Percentiles rank a stretch among this genome's conserved stretches.
phyloP scores from a whole-genome alignment of 1,140 invertebrate species.

The Lepidurus packardi region DNA sequence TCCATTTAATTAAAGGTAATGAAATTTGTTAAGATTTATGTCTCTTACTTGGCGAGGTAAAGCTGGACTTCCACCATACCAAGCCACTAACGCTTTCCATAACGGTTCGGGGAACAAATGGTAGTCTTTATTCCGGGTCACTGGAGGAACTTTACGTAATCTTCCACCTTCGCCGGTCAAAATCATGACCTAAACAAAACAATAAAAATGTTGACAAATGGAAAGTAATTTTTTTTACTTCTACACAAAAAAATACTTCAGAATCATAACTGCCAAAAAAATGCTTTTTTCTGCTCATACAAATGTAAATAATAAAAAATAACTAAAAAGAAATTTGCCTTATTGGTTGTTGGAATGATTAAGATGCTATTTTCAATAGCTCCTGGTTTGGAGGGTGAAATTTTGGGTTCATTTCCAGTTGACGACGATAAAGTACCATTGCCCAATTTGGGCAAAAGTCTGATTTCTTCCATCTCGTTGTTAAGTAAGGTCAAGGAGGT shows the following conservation, averaged over 20 bases:
- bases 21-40: not conserved
- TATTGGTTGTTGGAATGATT: conserved; percentile 54
- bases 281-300: not conserved
- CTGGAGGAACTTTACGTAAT: conserved; percentile 54
- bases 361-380: conserved; percentile 71
- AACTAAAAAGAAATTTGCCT: conserved; percentile 47
- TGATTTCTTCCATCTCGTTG: not conserved
- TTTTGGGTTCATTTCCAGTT: conserved; percentile 16
- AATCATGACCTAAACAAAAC: conserved; percentile 46
- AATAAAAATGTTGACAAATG: too few relatives aligned
- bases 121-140: conserved; percentile 70
- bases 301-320: conserved; percentile 1
- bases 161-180: conserved; percentile 81
- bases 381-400: conserved; percentile 53
- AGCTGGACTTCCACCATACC: conserved; percentile 76
- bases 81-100: conserved; percentile 74
- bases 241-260: not conserved
- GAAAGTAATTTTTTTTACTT: too few relatives aligned
- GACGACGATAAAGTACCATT: conserved; percentile 10
- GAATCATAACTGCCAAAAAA: too few relatives aligned
- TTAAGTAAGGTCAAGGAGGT: conserved; percentile 12
- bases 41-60: conserved; percentile 66
- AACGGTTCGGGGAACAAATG: conserved; percentile 74
- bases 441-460: not conserved
- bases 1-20: not conserved